phyloP scores from a whole-genome alignment of 2,113 vertebrate genomes.

The Aythya baeri region DNA sequence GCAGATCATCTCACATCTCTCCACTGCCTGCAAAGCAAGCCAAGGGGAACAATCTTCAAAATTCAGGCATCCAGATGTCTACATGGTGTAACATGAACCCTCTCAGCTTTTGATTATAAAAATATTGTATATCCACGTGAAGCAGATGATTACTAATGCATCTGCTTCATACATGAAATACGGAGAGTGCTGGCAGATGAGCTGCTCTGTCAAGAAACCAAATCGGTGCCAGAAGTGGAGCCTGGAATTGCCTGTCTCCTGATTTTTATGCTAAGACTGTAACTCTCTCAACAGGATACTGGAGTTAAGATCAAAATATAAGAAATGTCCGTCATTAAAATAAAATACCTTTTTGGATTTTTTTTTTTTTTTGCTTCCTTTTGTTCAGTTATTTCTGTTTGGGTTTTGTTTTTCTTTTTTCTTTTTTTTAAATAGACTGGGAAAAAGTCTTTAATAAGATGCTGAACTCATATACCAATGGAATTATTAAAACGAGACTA shows the following conservation, averaged over 20 bases:
- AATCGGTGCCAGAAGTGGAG: background rate
- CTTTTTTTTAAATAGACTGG: background rate
- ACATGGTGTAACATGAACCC: background rate
- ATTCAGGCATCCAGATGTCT: background rate
- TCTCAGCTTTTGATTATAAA: background rate
- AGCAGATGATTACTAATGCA: background rate
- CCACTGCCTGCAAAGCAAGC: background rate
- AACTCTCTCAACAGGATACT: background rate
- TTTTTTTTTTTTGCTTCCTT: background rate
- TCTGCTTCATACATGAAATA: background rate
- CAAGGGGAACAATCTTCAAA: background rate
- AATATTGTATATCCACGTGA: background rate
- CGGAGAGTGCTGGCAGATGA: background rate
- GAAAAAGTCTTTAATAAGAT: background rate
- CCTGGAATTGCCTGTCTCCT: background rate
- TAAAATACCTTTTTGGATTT: background rate
- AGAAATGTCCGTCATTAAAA: background rate
- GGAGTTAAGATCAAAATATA: background rate
- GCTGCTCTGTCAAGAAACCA: background rate
- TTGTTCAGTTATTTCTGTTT: constrained; percentile 5
- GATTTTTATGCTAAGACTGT: background rate
- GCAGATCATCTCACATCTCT: background rate
- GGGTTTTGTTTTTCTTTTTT: background rate
- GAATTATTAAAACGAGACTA: constrained; percentile 37
- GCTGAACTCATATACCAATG: constrained; percentile 21